Base-by-base conservation (phyloP, 2,113 vertebrate genomes). In the Cyprinodon variegatus region DNA sequence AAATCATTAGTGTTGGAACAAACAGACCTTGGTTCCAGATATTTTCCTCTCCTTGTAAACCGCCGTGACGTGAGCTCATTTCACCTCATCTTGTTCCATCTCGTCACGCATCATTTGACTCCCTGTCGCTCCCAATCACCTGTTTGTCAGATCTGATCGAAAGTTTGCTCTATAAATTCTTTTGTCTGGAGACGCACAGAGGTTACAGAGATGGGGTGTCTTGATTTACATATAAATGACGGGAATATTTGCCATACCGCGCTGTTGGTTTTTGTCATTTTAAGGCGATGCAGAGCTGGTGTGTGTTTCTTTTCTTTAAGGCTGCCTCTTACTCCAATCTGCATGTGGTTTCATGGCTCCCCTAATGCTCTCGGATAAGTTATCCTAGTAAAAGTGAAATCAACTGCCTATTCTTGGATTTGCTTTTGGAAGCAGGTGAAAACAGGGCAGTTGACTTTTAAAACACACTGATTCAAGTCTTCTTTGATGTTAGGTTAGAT, bases 221-320 rank as follows among this genome's bases (percentile, higher is more conserved):
- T 81, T 86, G 73, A 92, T 90, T 90, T 87, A n/a, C 89, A 92
- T 91, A 79, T 83, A 90, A 85, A 91, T 89, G 61, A 82, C 38
- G 40, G 48, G 22, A 45, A 67, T 43, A 63, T 70, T 61, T 48
- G 61, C 61, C 70, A 74, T 75, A 68, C 61, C 11, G 13, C 22
- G 14, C 45, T 79, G 46, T 11, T 22, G 75, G 60, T 80, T 68
- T 83, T 82, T 79, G 69, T 77, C 72, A 65, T 73, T 72, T 78
- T 70, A 43, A 20, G 17, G 68, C 17, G 63, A 84, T 70, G 72
- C 46, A 63, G n/a, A 61, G 50, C 72, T 39, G 1, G 9, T 37
- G 38, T 68, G 13, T 67, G 29, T 46, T 22, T 59, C 53, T 57
- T 39, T 57, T 37, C 66, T 11, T 20, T 43, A 83, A 74, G 65